A percentile compares a stretch with the other conserved stretches of the same genome.
Conservation (phyloP, 2,888 invertebrate species). For the Acleris holmiana region DNA sequence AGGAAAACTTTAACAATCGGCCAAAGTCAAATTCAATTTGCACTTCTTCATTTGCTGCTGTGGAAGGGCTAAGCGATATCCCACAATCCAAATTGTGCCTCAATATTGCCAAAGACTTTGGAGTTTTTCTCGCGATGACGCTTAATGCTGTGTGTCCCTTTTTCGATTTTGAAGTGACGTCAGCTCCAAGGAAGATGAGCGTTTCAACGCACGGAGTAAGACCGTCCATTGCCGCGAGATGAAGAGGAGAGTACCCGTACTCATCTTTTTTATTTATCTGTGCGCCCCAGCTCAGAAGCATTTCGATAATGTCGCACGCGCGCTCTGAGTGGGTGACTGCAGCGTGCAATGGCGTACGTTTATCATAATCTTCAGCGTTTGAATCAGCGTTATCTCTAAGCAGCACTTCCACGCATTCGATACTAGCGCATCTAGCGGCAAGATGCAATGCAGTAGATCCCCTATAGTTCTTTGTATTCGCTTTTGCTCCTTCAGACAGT, state of each 20-base stretch:
- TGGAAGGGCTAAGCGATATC: slow-evolving; percentile 88
- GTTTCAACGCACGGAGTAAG: slow-evolving; percentile 93
- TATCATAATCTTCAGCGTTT: slow-evolving; percentile 91
- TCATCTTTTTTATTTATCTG: slow-evolving; percentile 93
- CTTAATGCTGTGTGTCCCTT: slow-evolving; percentile 93
- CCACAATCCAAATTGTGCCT: slow-evolving; percentile 91
- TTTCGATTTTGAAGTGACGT: slow-evolving; percentile 93
- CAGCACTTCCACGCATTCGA: slow-evolving; percentile 91
- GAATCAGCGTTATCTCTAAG: slow-evolving; percentile 90
- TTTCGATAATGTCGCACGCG: slow-evolving; percentile 91
- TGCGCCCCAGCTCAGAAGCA: slow-evolving; percentile 90
- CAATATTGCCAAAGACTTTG: slow-evolving; percentile 92
- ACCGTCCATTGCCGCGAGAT: slow-evolving; percentile 93
- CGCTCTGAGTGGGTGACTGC: slow-evolving; percentile 91
- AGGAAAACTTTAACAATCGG: slow-evolving; percentile 91
- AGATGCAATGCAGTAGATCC: slow-evolving; percentile 95
- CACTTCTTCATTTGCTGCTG: slow-evolving; percentile 91
- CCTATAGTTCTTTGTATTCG: slow-evolving; percentile 89
- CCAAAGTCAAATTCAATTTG: slow-evolving; percentile 93
- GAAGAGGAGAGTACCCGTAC: slow-evolving; percentile 93
- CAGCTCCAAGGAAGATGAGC: slow-evolving; percentile 92
- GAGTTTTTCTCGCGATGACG: slow-evolving; percentile 93
- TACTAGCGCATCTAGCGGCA: slow-evolving; percentile 91
- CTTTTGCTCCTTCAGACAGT: slow-evolving; percentile 90
- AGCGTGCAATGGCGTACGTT: slow-evolving; percentile 91